A percentile compares a stretch with the other conserved stretches of the same genome.
These are phyloP conservation scores for Amazona guildingii DNA, from an alignment of 2,113 vertebrate genomes.

Conservation along the genomic window DNA sequence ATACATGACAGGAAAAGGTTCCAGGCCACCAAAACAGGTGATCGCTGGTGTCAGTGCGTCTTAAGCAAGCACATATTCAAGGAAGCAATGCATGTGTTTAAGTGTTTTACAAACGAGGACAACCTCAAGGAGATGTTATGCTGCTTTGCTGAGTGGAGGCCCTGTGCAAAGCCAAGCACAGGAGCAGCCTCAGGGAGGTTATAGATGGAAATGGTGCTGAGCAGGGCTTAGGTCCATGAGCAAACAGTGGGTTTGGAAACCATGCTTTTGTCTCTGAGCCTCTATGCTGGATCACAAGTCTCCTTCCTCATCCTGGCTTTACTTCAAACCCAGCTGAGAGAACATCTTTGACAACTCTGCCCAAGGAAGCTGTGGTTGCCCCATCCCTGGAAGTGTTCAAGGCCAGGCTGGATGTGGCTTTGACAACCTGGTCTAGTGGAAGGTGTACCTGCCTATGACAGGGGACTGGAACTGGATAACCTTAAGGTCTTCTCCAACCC, in stretches of 20 bases:
- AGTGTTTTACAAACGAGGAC: background rate
- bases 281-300: background rate
- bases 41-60: background rate
- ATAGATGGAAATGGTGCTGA: accelerated
- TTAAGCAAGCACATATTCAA: background rate
- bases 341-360: background rate
- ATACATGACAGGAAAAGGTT: background rate
- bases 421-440: background rate
- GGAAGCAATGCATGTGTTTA: background rate
- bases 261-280: background rate
- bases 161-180: background rate
- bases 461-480: background rate
- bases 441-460: background rate
- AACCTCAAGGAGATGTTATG: background rate
- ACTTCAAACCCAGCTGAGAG: background rate
- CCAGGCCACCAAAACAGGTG: background rate
- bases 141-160: background rate
- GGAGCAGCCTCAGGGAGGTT: background rate
- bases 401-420: background rate
- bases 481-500: background rate
- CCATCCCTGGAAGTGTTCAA: background rate
- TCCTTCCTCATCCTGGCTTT: background rate
- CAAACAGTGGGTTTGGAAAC: background rate
- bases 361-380: background rate
- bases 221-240: accelerated